Percentiles rank a stretch among this genome's conserved stretches.
Conservation (phyloP, 2,113 vertebrate species). For the Pluvianellus socialis region DNA sequence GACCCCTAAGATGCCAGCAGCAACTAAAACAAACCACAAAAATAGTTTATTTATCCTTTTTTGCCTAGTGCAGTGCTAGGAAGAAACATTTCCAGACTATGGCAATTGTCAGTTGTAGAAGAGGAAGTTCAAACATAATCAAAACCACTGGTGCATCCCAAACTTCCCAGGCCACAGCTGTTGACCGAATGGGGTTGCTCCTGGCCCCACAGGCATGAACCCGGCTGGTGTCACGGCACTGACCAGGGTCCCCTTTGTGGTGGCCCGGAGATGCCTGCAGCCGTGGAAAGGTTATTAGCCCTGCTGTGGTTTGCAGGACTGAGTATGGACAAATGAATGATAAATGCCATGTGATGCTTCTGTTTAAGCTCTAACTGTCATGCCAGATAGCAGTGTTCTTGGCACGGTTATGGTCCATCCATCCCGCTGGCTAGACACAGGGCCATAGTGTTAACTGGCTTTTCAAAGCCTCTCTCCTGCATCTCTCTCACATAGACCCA, state of each 20-base stretch:
- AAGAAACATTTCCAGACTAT: conserved; percentile 56
- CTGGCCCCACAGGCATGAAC: conserved; percentile 7
- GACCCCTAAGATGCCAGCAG: conserved; percentile 31
- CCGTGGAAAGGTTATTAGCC: neutral
- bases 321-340: neutral
- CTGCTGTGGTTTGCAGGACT: neutral
- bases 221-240: neutral
- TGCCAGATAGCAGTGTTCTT: neutral
- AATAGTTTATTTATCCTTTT: conserved; percentile 55
- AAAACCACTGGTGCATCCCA: conserved; percentile 52
- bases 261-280: neutral
- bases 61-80: neutral
- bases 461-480: neutral
- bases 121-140: conserved; percentile 70
- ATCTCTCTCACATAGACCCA: neutral
- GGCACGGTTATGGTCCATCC: neutral
- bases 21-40: conserved; percentile 35
- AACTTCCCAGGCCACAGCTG: conserved; percentile 9
- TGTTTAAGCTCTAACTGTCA: neutral
- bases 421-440: neutral
- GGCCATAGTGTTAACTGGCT: neutral
- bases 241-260: neutral
- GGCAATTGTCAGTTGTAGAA: conserved; percentile 56
- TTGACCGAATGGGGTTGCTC: neutral
- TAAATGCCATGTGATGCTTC: neutral